Evolutionary conservation across 2,888 invertebrate species (phyloP).

Genomic region (Machimus atricapillus): DNA sequence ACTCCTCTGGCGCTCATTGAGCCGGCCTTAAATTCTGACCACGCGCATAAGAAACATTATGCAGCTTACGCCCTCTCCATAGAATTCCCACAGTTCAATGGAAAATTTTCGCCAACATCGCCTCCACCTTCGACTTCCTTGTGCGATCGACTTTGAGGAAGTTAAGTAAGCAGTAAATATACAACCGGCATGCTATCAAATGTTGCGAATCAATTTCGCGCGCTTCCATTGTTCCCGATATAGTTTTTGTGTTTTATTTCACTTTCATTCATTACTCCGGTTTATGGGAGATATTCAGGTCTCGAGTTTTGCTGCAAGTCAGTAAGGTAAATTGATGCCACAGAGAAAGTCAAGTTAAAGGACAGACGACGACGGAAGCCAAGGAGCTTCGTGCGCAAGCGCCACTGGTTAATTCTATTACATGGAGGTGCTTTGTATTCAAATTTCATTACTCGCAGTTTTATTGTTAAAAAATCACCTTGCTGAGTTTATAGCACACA

Average conservation of each 20-base stretch:
- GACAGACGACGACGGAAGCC: background rate
- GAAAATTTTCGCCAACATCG: background rate
- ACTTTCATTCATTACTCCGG: slow-evolving; percentile 7
- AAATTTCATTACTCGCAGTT: background rate
- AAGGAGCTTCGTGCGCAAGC: background rate
- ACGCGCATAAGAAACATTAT: background rate
- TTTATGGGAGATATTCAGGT: background rate
- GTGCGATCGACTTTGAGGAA: background rate
- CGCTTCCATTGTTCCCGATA: background rate
- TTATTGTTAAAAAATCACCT: background rate
- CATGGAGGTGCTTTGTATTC: background rate
- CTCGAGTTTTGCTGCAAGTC: background rate
- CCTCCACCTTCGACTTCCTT: background rate
- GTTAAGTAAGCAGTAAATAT: background rate
- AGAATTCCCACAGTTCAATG: background rate
- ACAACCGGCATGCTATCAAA: background rate
- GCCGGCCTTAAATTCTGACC: slow-evolving; percentile 2
- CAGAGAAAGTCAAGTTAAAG: slow-evolving; percentile 36
- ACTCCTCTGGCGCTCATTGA: background rate
- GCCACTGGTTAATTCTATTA: background rate
- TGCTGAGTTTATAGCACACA: background rate
- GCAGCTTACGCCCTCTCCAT: background rate
- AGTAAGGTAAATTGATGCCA: slow-evolving; percentile 20
- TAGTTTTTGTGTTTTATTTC: background rate
- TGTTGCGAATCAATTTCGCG: slow-evolving; percentile 16